Conservation (phyloP, 2,888 invertebrate species). For the Parochlus steinenii region DNA sequence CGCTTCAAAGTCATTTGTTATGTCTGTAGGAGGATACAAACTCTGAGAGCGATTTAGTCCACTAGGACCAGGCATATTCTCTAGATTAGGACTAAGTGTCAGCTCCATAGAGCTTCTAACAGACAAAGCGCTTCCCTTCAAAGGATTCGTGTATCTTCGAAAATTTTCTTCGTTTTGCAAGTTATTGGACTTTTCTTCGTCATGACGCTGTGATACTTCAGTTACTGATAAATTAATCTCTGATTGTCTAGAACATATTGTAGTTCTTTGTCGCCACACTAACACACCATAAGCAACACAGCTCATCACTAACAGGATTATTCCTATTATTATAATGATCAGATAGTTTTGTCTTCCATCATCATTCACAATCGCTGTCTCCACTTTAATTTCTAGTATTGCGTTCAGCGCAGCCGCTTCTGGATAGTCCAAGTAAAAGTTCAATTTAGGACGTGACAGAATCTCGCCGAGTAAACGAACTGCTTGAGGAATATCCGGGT, state of each 20-base stretch:
- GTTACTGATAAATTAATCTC: constrained; percentile 12
- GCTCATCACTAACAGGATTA: constrained; percentile 27
- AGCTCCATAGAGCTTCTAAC: constrained; percentile 37
- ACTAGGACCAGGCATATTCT: constrained; percentile 29
- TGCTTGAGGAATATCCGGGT: constrained; percentile 34
- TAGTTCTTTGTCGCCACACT: constrained; percentile 6
- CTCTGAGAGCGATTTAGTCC: constrained; percentile 29
- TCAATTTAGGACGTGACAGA: constrained; percentile 35
- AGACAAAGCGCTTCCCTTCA: constrained; percentile 42
- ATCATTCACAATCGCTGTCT: constrained; percentile 46
- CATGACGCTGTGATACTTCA: constrained; percentile 33
- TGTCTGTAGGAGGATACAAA: constrained; percentile 26
- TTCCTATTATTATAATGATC: constrained; percentile 31
- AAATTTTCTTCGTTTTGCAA: constrained; percentile 82
- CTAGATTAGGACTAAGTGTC: constrained; percentile 28
- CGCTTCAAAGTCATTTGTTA: constrained; percentile 27
- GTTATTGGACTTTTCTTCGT: constrained; percentile 82
- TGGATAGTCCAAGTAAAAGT: constrained; percentile 32
- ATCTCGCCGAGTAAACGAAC: constrained; percentile 43
- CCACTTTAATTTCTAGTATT: constrained; percentile 59
- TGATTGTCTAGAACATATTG: constrained; percentile 11
- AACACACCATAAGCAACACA: constrained; percentile 18
- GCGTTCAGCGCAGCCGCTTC: constrained; percentile 47
- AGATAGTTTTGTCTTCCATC: constrained; percentile 34
- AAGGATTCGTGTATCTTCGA: constrained; percentile 63